Conservation (phyloP, 2,888 invertebrate species). For the Agriopis marginaria region DNA sequence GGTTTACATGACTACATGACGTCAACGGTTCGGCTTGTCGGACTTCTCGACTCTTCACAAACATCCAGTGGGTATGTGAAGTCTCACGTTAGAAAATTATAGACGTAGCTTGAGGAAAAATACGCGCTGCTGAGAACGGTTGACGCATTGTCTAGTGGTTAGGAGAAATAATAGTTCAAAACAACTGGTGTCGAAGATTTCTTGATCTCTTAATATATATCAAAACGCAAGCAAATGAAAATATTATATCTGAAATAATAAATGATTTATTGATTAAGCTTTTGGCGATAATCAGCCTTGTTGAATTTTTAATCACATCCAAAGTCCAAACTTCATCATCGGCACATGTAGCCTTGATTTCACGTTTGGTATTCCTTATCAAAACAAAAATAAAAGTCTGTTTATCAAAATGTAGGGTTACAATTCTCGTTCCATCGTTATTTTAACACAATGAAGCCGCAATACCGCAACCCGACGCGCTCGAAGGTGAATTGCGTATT, state of each 20-base stretch:
- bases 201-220: not conserved
- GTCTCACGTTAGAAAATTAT: conserved; percentile 77
- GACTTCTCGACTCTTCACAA: conserved; percentile 82
- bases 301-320: not conserved
- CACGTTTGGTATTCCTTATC: conserved; percentile 53
- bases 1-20: conserved; percentile 80
- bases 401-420: conserved; percentile 75
- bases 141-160: conserved; percentile 25
- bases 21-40: conserved; percentile 84
- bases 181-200: conserved; percentile 9
- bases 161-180: conserved; percentile 6
- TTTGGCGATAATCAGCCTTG: not conserved
- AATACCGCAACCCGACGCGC: conserved; percentile 85
- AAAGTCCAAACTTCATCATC: not conserved
- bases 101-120: conserved; percentile 68
- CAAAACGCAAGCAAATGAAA: not conserved
- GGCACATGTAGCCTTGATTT: conserved; percentile 37
- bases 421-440: conserved; percentile 79
- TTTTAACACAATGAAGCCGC: conserved; percentile 85
- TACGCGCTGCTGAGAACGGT: conserved; percentile 44
- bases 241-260: not conserved
- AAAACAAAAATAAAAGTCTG: conserved; percentile 66
- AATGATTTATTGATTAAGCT: not conserved
- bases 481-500: conserved; percentile 86
- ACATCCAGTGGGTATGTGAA: conserved; percentile 71